phyloP scores from a whole-genome alignment of 2,797 vertebrate species.

The Meriones psammophilus region DNA sequence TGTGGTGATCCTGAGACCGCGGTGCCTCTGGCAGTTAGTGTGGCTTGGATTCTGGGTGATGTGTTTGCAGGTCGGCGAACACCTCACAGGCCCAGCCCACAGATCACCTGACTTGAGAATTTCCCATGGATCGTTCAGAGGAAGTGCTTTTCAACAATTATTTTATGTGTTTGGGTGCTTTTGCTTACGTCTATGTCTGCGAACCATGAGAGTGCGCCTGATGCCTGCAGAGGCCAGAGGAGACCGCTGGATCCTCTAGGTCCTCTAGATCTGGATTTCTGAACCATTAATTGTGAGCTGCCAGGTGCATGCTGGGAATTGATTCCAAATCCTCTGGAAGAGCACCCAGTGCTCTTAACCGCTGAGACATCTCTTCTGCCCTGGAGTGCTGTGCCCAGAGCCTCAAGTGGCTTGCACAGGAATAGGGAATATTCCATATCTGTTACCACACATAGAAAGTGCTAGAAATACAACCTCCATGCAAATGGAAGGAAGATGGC shows the following conservation, averaged over 20 bases:
- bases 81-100: accelerated
- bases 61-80: background rate
- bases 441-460: background rate
- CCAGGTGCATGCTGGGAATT: background rate
- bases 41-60: background rate
- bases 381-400: background rate
- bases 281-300: background rate
- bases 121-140: background rate
- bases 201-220: background rate
- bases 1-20: background rate
- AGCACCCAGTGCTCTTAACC: background rate
- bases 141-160: background rate
- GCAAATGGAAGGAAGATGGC: background rate
- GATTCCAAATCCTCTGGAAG: background rate
- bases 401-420: background rate
- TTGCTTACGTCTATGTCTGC: background rate
- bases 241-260: background rate
- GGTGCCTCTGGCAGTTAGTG: background rate
- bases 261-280: background rate
- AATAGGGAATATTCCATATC: background rate
- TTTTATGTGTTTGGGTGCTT: background rate
- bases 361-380: background rate
- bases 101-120: background rate
- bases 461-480: background rate
- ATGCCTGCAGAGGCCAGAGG: background rate